phyloP scores from a whole-genome alignment of 2,888 invertebrate genomes.

The Drosophila bunnanda region DNA sequence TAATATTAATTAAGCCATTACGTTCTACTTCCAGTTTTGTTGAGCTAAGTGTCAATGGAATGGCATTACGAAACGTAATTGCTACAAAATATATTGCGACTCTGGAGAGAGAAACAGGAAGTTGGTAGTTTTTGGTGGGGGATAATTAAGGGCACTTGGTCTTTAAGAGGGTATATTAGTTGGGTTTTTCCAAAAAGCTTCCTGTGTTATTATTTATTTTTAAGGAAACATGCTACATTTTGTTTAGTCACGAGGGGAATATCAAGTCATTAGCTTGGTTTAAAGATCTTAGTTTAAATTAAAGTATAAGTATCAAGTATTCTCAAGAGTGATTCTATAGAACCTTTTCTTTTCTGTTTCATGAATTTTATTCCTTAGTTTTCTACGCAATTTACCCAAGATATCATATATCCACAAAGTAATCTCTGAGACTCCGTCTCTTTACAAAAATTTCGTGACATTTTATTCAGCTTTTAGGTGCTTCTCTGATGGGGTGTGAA shows the following conservation, averaged over 20 bases:
- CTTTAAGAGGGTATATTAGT: constrained; percentile 5
- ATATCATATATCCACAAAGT: not conserved
- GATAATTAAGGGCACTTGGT: constrained; percentile 24
- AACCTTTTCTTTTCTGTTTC: not conserved
- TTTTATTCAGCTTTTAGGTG: constrained; percentile 11
- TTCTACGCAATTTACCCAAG: not conserved
- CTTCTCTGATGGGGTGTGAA: constrained; percentile 31
- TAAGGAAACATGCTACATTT: not conserved
- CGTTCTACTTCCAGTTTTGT: constrained; percentile 27
- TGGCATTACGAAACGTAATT: constrained; percentile 28
- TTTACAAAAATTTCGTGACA: not conserved
- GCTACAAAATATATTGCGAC: constrained; percentile 16
- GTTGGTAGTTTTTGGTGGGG: not conserved
- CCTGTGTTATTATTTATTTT: not conserved
- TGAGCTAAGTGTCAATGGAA: constrained; percentile 30
- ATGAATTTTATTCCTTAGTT: not conserved
- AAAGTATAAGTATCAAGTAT: not conserved
- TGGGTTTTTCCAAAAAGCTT: constrained; percentile 1
- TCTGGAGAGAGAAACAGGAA: not conserved
- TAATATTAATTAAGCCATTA: constrained; percentile 69
- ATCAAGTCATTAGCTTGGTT: too few species aligned
- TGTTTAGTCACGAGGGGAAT: too few species aligned
- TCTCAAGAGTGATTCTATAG: not conserved
- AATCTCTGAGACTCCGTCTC: not conserved
- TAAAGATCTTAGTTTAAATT: not conserved